Evolutionary conservation across 2,888 invertebrate species (phyloP).

Genomic region (Phorcus lineatus): DNA sequence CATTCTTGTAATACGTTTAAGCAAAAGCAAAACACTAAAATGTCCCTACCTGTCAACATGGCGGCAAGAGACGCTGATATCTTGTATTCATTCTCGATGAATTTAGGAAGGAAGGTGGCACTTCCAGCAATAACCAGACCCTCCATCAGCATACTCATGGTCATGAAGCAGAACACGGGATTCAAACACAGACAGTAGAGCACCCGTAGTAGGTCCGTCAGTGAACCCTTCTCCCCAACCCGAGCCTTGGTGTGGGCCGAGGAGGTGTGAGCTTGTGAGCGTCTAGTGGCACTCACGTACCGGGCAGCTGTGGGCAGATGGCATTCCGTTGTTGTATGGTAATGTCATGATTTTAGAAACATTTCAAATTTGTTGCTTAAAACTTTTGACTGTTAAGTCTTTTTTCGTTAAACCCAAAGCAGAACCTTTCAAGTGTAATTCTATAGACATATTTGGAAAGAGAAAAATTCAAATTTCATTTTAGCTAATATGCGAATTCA

Average conservation of each 20-base stretch:
- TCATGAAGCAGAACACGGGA: constrained; percentile 80
- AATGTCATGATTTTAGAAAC: too few relatives aligned
- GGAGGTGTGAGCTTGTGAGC: constrained; percentile 28
- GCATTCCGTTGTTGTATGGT: neutral
- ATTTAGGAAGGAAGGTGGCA: constrained; percentile 85
- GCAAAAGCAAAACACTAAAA: too few relatives aligned
- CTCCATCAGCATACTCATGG: constrained; percentile 82
- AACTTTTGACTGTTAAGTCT: too few relatives aligned
- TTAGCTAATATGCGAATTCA: too few relatives aligned
- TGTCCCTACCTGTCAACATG: constrained; percentile 80
- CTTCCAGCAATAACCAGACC: constrained; percentile 77
- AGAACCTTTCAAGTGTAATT: too few relatives aligned
- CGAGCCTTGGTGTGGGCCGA: neutral
- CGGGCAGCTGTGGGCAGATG: neutral
- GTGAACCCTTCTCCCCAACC: constrained; percentile 10
- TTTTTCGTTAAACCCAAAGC: too few relatives aligned
- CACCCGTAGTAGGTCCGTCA: constrained; percentile 37
- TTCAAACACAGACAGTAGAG: constrained; percentile 55
- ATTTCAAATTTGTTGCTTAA: too few relatives aligned
- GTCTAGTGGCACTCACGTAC: constrained; percentile 25
- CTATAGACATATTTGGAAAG: too few relatives aligned
- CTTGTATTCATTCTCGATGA: constrained; percentile 85
- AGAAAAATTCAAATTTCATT: too few relatives aligned
- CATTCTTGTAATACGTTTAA: too few relatives aligned
- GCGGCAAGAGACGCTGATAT: constrained; percentile 82